These are phyloP conservation scores for Stenolophus ochropezus DNA, from an alignment of 2,888 invertebrate species.

Conservation along the genomic window DNA sequence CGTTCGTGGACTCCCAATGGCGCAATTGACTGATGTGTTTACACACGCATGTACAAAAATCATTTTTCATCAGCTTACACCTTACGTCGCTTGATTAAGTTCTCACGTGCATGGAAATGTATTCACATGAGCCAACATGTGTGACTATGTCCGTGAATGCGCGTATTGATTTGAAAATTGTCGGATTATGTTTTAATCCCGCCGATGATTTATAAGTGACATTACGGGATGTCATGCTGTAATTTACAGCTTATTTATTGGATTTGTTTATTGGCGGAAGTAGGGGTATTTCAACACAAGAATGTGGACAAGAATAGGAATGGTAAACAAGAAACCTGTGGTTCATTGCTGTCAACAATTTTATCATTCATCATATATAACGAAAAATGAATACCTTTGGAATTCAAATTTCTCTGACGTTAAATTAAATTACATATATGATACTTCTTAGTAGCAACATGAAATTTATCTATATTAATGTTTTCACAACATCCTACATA, in stretches of 20 bases:
- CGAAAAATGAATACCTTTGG: neutral
- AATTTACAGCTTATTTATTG: slow-evolving; percentile 36
- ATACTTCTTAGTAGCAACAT: no score
- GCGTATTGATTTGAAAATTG: slow-evolving; percentile 58
- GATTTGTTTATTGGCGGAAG: slow-evolving; percentile 37
- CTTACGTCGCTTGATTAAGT: slow-evolving; percentile 43
- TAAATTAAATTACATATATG: neutral
- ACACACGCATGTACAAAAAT: slow-evolving; percentile 59
- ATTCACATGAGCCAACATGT: slow-evolving; percentile 26
- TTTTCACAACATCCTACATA: no score
- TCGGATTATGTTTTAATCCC: slow-evolving; percentile 51
- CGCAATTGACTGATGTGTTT: slow-evolving; percentile 59
- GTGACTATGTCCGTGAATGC: slow-evolving; percentile 37
- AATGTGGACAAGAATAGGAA: slow-evolving; percentile 14
- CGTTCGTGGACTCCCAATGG: slow-evolving; percentile 40
- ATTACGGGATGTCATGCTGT: slow-evolving; percentile 29
- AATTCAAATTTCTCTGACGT: neutral
- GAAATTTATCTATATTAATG: no score
- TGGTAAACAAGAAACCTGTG: neutral
- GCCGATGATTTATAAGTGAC: slow-evolving; percentile 53
- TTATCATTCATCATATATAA: neutral
- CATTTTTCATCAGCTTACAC: slow-evolving; percentile 59
- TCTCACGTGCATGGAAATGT: slow-evolving; percentile 44
- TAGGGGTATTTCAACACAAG: slow-evolving; percentile 9
- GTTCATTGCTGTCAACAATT: neutral